Percentiles rank a stretch among this genome's conserved stretches.
Evolutionary conservation across 2,797 vertebrate species (phyloP).

Genomic region (Loris lydekkerianus): DNA sequence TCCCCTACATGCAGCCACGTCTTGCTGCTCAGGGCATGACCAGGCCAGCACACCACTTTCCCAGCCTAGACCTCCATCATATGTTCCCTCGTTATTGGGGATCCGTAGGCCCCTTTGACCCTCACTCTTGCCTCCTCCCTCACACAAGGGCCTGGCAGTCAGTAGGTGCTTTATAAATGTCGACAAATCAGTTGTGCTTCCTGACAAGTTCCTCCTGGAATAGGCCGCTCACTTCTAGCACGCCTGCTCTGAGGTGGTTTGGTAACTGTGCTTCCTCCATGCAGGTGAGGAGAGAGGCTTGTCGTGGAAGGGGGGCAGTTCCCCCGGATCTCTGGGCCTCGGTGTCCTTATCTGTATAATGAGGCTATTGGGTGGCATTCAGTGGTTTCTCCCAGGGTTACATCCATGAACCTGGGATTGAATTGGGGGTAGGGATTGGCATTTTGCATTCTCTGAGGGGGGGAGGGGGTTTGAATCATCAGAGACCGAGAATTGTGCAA

Average conservation of each 20-base stretch:
- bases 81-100: neutral
- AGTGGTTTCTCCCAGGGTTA: neutral
- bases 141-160: neutral
- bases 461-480: neutral
- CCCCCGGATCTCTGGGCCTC: neutral
- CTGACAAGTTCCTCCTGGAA: neutral
- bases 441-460: neutral
- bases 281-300: neutral
- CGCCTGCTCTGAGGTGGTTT: neutral
- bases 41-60: neutral
- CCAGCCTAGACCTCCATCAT: neutral
- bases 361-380: neutral
- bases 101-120: neutral
- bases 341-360: neutral
- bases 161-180: neutral
- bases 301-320: neutral
- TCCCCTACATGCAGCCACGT: neutral
- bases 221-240: neutral
- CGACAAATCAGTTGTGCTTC: neutral
- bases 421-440: neutral
- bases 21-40: no score
- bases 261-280: neutral
- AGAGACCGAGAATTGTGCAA: neutral
- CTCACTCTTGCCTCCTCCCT: neutral
- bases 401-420: neutral